Evolutionary conservation across 1,140 invertebrate genomes (phyloP).

Genomic region (Drosophila arizonae): DNA sequence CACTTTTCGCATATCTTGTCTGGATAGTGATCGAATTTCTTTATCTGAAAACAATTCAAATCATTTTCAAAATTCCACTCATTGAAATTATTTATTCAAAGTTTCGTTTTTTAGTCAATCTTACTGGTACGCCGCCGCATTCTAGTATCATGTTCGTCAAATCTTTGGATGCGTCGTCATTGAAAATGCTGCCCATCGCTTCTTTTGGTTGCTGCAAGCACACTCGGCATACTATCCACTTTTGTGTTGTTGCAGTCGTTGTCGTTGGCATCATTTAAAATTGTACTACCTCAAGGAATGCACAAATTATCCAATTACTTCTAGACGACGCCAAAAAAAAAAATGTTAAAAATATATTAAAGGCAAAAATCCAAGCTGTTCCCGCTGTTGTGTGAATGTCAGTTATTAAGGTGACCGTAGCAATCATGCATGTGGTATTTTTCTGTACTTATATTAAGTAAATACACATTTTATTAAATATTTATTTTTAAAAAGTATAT

Average conservation of each 20-base stretch:
- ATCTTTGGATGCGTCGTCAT: conserved; percentile 74
- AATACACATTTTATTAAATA: neutral
- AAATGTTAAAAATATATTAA: conserved; percentile 29
- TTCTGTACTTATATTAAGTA: neutral
- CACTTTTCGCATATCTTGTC: conserved; percentile 78
- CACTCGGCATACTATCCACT: conserved; percentile 78
- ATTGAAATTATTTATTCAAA: neutral
- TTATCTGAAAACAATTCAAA: conserved; percentile 51
- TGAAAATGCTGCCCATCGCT: conserved; percentile 72
- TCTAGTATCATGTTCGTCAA: conserved; percentile 77
- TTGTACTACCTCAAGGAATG: conserved; percentile 7
- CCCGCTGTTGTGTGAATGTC: conserved; percentile 47
- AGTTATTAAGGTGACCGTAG: conserved; percentile 29
- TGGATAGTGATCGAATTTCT: conserved; percentile 77
- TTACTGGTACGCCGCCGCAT: conserved; percentile 78
- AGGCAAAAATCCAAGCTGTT: conserved; percentile 46
- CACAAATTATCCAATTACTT: conserved; percentile 36
- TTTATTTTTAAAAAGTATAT: neutral
- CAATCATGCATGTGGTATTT: conserved; percentile 4
- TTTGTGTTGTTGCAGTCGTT: conserved; percentile 53
- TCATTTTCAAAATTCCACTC: neutral
- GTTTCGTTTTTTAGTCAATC: conserved; percentile 10
- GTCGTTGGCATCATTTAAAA: conserved; percentile 48
- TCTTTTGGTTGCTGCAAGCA: conserved; percentile 77
- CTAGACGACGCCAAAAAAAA: conserved; percentile 33